Evolutionary conservation across 2,888 invertebrate genomes (phyloP), one percentile per base, ranked within the genome.

Genomic region (Neoaliturus tenellus): DNA sequence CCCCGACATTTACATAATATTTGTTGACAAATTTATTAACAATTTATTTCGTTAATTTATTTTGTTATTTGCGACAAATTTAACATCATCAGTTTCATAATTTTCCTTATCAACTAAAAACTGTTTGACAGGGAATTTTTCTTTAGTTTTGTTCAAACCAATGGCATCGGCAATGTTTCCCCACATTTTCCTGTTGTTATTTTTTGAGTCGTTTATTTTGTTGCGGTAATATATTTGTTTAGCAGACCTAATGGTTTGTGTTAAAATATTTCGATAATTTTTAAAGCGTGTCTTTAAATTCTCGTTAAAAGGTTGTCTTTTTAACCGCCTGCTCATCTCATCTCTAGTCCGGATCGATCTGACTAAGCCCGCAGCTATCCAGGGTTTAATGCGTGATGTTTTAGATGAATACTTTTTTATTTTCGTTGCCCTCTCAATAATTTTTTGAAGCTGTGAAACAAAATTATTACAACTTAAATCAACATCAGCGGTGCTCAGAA

Each of bases 281-380:
- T 83, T 62, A 39, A 20, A 62, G 48, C 23, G 14, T 17, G 33
- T 23, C 33, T 83, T 83, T 10, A 83, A 75, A 3, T 2, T 51
- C 8, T 23, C 14, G n/a, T 75, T 51, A 31, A 75, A 83, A 12
- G 83, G 83, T 83, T 78, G 55, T 44, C 20, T 44, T 51, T 78
- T 75, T 17, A 75, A 41, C 31, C 55, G 28, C 35, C 31, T 48
- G 14, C 44, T 39, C 39, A 83, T 44, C 17, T 51, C 51, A 73
- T 83, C 83, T 51, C 78, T 83, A 23, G 51, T 55, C 12, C 83
- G 73, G 31, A 75, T 78, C 33, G 78, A 78, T 39, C 55, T 78
- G 3, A 83, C 31, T n/a, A 83, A 33, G 33, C 83, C 83, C 10
- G 83, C 55, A 5, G 78, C 75, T 35, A 83, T 83, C 83, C 83